Conservation (phyloP, 2,797 vertebrate genomes). For the Alosa sapidissima region DNA sequence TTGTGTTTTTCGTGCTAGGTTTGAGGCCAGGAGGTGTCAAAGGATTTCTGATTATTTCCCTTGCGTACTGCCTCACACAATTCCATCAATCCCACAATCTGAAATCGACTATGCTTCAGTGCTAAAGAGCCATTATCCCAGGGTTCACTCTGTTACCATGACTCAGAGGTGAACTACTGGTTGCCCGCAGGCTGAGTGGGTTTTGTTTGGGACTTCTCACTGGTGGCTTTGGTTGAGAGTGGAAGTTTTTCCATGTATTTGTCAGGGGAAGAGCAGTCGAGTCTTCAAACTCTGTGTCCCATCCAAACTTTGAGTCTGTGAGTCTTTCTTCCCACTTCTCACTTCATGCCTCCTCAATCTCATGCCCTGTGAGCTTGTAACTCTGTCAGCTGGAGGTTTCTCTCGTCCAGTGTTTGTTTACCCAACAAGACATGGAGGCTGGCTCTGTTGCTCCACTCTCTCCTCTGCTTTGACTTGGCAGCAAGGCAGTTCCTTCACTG, state of each 20-base stretch:
- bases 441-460: neutral
- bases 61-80: neutral
- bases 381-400: neutral
- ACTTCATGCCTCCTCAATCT: neutral
- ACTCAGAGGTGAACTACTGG: slow-evolving; percentile 13
- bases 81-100: neutral
- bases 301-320: neutral
- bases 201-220: neutral
- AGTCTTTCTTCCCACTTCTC: neutral
- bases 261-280: neutral
- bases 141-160: neutral
- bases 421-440: neutral
- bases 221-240: neutral
- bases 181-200: neutral
- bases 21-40: neutral
- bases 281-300: neutral
- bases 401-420: neutral
- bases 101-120: neutral
- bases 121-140: neutral
- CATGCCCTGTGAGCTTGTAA: neutral
- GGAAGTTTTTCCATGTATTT: neutral
- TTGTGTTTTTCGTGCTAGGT: neutral
- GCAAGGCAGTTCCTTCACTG: neutral
- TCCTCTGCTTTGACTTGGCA: neutral
- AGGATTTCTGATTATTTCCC: neutral